Evolutionary conservation across 2,113 vertebrate species (phyloP).

Genomic region (Hippopotamus amphibius): DNA sequence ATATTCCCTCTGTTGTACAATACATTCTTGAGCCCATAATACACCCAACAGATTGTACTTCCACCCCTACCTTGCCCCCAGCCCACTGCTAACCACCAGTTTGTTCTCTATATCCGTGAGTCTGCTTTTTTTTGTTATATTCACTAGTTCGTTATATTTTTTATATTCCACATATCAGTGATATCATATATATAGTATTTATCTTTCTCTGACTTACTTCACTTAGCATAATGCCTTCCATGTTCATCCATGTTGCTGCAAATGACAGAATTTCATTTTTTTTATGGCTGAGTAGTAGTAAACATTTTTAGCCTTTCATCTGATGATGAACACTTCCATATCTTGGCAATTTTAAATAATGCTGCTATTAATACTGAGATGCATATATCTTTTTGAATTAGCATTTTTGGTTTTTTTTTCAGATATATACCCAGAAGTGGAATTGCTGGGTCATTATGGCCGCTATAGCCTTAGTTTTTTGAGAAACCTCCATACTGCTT

Average conservation of each 20-base stretch:
- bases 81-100: not conserved
- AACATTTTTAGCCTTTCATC: not conserved
- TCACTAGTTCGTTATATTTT: not conserved
- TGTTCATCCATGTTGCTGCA: not conserved
- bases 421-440: not conserved
- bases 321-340: not conserved
- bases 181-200: not conserved
- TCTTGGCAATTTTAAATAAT: not conserved
- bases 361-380: not conserved
- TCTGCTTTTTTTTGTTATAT: not conserved
- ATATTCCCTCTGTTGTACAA: too few relatives aligned
- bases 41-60: not conserved
- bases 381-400: not conserved
- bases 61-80: too few relatives aligned
- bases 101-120: not conserved
- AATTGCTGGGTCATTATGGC: not conserved
- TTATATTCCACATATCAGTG: not conserved
- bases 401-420: not conserved
- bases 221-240: not conserved
- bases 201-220: not conserved
- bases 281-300: not conserved
- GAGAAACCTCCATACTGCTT: not conserved
- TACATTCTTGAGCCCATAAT: not conserved
- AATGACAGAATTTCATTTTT: not conserved
- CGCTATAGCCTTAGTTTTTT: not conserved